Percentiles rank a stretch among this genome's conserved stretches.
Conservation (phyloP, 2,797 vertebrate genomes). For the Megaceryle alcyon region DNA sequence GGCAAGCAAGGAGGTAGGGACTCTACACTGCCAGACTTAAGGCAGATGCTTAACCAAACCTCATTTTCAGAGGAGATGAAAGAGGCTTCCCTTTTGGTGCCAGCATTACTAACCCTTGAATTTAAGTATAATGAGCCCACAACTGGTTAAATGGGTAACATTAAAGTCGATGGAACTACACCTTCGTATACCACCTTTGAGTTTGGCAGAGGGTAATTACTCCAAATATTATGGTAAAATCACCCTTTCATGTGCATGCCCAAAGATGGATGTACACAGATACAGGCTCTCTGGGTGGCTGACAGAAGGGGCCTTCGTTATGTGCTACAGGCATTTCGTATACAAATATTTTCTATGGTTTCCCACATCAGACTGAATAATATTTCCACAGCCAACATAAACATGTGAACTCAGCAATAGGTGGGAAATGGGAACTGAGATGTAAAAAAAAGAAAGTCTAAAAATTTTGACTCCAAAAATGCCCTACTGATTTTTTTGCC, state of each 20-base stretch:
- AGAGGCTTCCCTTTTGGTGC: not conserved
- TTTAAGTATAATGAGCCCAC: not conserved
- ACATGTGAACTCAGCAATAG: slow-evolving; percentile 53
- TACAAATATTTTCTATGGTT: slow-evolving; percentile 63
- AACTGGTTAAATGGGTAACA: not conserved
- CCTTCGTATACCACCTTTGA: slow-evolving; percentile 8
- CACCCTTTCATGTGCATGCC: not conserved
- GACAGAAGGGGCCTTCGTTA: slow-evolving; percentile 2
- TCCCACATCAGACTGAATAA: slow-evolving; percentile 39
- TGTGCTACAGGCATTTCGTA: slow-evolving; percentile 14
- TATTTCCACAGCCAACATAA: slow-evolving; percentile 44
- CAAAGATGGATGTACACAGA: not conserved
- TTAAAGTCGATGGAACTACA: not conserved
- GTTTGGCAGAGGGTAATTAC: not conserved
- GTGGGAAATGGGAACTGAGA: not conserved
- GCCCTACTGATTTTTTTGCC: not conserved
- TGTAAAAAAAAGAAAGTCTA: not conserved
- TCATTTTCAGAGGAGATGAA: not conserved
- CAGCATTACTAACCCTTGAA: not conserved
- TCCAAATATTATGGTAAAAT: slow-evolving; percentile 53
- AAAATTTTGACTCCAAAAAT: not conserved
- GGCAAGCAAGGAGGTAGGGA: too few relatives aligned
- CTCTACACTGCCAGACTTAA: not conserved
- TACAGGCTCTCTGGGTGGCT: slow-evolving; percentile 17
- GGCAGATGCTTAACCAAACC: not conserved